Percentiles rank a stretch among this genome's conserved stretches.
Conservation (phyloP, 2,113 vertebrate species). For the Mungos mungo region DNA sequence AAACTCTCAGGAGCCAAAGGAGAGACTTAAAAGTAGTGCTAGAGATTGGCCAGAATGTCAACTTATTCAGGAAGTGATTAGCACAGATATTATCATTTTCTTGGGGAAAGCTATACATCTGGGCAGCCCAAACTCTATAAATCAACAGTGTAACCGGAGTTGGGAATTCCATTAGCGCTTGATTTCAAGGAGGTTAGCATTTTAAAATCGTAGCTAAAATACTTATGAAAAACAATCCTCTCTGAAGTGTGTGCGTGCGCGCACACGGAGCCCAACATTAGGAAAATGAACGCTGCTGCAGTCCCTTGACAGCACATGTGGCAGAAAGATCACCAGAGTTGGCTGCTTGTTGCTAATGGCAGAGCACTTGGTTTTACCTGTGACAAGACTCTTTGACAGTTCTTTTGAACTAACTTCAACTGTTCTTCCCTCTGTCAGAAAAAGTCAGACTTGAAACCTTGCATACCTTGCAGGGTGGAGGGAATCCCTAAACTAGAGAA, state of each 20-base stretch:
- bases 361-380: constrained; percentile 12
- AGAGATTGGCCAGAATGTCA: constrained; percentile 1
- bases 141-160: constrained; percentile 56
- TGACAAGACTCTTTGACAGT: not conserved
- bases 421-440: not conserved
- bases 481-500: constrained; percentile 42
- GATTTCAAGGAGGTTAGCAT: constrained; percentile 71
- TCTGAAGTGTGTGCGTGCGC: not conserved
- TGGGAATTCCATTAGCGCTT: constrained; percentile 68
- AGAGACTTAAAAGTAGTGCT: not conserved
- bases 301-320: fast-evolving
- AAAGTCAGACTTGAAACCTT: constrained; percentile 43
- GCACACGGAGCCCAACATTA: not conserved
- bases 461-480: not conserved
- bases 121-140: constrained; percentile 38
- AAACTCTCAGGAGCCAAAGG: not conserved
- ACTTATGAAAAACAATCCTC: constrained; percentile 61
- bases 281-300: not conserved
- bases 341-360: not conserved
- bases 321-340: fast-evolving
- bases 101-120: not conserved
- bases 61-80: constrained; percentile 16
- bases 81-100: constrained; percentile 43
- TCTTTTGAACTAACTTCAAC: not conserved
- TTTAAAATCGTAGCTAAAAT: not conserved